phyloP scores from a whole-genome alignment of 2,113 vertebrate genomes.

The Uria aalge region DNA sequence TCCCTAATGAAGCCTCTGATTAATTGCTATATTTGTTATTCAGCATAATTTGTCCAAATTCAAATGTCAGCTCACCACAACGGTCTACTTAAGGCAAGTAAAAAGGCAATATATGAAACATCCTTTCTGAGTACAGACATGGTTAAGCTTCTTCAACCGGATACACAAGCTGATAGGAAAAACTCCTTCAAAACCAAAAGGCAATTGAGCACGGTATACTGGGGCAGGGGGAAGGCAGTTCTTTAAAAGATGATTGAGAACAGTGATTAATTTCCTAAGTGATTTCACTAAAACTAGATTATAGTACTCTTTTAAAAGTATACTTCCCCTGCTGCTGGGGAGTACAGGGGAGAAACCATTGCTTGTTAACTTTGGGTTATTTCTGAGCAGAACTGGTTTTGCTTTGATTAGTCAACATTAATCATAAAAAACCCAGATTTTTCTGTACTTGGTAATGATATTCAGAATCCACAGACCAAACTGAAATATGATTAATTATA shows the following conservation, averaged over 20 bases:
- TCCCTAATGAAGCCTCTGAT: constrained; percentile 34
- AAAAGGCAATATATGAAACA: not conserved
- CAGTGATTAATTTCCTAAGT: not conserved
- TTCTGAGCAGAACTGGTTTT: not conserved
- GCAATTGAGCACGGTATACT: not conserved
- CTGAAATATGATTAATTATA: not conserved
- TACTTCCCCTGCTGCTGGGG: not conserved
- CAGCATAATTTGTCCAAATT: constrained; percentile 10
- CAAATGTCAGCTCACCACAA: constrained; percentile 11
- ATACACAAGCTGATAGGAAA: not conserved
- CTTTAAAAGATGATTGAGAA: not conserved
- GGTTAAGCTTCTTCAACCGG: not conserved
- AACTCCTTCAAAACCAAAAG: not conserved
- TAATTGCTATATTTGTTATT: constrained; percentile 41
- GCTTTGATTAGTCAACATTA: not conserved
- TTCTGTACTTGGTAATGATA: not conserved
- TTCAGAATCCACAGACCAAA: not conserved
- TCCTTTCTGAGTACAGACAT: not conserved
- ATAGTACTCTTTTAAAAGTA: not conserved
- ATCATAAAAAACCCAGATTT: not conserved
- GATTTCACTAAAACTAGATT: not conserved
- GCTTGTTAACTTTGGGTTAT: not conserved
- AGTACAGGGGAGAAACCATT: not conserved
- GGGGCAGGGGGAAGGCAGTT: not conserved
- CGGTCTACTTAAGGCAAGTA: not conserved